Conservation (phyloP, 2,797 vertebrate species). For the Ctenopoma kingsleyae region DNA sequence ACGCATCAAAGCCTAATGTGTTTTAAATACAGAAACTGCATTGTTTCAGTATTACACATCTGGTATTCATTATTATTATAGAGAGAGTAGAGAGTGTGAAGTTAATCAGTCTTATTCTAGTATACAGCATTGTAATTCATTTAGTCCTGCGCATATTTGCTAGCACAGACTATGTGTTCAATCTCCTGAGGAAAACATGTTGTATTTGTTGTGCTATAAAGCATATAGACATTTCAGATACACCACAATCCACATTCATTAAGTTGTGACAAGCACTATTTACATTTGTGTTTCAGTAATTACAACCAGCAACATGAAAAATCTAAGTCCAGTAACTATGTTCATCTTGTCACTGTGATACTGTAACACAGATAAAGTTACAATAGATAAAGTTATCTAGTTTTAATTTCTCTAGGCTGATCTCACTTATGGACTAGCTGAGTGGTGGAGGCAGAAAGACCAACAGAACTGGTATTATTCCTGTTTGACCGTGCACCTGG, state of each 20-base stretch:
- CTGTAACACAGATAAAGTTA: background rate
- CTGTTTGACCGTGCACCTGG: background rate
- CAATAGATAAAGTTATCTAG: background rate
- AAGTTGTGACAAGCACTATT: background rate
- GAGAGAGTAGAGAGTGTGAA: background rate
- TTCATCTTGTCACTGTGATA: background rate
- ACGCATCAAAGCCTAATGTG: background rate
- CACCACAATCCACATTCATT: background rate
- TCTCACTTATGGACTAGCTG: background rate
- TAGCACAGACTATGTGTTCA: background rate
- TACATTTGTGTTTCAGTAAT: background rate
- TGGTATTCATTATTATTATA: background rate
- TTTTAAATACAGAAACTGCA: background rate
- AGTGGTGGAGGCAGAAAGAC: background rate
- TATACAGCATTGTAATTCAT: background rate
- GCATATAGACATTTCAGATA: background rate
- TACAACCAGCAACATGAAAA: background rate
- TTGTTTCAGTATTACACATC: background rate
- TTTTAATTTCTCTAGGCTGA: constrained; percentile 11
- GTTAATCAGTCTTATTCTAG: background rate
- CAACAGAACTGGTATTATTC: background rate
- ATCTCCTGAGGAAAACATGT: background rate
- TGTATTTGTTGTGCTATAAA: background rate
- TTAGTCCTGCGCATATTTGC: background rate
- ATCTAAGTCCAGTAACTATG: constrained; percentile 1